Evolutionary conservation across 2,113 vertebrate genomes (phyloP).

Genomic region (Spea bombifrons): DNA sequence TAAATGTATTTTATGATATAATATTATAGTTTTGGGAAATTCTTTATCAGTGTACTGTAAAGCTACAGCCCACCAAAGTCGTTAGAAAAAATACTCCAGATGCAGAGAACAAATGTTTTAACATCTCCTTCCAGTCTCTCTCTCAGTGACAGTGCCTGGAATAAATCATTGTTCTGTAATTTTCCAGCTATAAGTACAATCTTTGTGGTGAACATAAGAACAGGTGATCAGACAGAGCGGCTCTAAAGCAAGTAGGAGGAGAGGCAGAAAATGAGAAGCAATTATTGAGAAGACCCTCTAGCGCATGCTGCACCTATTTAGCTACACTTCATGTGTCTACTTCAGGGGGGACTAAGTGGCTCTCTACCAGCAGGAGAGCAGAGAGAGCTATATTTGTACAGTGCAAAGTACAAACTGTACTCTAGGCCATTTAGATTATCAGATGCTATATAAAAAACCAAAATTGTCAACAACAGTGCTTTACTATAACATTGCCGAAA

Average conservation of each 20-base stretch:
- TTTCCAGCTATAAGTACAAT: conserved; percentile 28
- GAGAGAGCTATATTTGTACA: not conserved
- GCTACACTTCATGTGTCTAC: conserved; percentile 6
- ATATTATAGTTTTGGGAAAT: not conserved
- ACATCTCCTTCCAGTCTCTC: conserved; percentile 16
- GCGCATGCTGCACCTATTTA: not conserved
- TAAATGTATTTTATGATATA: not conserved
- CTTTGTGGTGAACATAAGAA: conserved; percentile 15
- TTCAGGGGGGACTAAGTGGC: conserved; percentile 6
- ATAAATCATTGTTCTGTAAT: conserved; percentile 36
- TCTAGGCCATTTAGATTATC: not conserved
- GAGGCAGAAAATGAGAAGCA: conserved; percentile 4
- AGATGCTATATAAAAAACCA: not conserved
- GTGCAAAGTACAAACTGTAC: not conserved
- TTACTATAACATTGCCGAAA: too few species aligned
- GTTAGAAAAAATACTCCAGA: conserved; percentile 34
- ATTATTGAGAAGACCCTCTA: conserved; percentile 18
- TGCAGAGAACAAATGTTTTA: conserved; percentile 43
- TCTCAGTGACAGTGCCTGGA: conserved; percentile 22
- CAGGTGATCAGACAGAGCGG: conserved; percentile 29
- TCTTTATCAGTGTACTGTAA: not conserved
- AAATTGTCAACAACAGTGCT: not conserved
- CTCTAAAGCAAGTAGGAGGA: not conserved
- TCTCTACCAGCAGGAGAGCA: not conserved
- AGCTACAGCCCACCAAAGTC: conserved; percentile 23